Percentiles rank a stretch among this genome's conserved stretches.
Conservation (phyloP, 2,797 vertebrate species). For the Pipistrellus pipistrellus region DNA sequence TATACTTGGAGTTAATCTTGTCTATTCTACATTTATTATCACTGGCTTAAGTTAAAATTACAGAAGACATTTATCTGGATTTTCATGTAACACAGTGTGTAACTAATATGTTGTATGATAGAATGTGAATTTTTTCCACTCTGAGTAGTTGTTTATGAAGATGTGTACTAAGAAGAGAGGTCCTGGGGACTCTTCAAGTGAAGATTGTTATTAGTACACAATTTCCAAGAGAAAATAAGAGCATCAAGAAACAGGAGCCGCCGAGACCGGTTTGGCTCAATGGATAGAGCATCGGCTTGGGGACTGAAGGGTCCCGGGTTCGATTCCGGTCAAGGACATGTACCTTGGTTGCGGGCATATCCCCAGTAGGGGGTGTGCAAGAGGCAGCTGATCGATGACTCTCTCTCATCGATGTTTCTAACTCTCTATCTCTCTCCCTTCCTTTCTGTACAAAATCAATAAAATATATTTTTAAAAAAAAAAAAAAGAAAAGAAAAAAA, state of each 20-base stretch:
- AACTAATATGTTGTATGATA: background rate
- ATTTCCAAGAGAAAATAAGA: slow-evolving; percentile 3
- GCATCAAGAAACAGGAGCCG: background rate
- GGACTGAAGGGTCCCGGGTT: no score
- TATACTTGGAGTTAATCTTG: background rate
- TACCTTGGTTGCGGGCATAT: no score
- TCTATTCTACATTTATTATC: background rate
- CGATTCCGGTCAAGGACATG: no score
- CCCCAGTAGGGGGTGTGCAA: no score
- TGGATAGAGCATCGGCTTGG: no score
- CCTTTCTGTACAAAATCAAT: no score
- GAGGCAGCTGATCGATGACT: no score
- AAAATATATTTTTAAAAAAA: no score
- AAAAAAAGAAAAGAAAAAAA: no score
- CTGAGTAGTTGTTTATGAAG: background rate
- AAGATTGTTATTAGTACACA: background rate
- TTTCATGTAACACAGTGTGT: background rate
- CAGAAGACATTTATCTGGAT: slow-evolving; percentile 7
- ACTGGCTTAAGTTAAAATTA: background rate
- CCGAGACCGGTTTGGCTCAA: no score
- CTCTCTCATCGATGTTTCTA: no score
- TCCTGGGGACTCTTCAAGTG: background rate
- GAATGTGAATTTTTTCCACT: slow-evolving; percentile 11
- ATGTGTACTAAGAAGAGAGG: background rate
- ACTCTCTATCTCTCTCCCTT: no score